These are phyloP conservation scores for Triplophysa tibetana DNA, from an alignment of 2,113 vertebrate genomes.

Conservation along the genomic window DNA sequence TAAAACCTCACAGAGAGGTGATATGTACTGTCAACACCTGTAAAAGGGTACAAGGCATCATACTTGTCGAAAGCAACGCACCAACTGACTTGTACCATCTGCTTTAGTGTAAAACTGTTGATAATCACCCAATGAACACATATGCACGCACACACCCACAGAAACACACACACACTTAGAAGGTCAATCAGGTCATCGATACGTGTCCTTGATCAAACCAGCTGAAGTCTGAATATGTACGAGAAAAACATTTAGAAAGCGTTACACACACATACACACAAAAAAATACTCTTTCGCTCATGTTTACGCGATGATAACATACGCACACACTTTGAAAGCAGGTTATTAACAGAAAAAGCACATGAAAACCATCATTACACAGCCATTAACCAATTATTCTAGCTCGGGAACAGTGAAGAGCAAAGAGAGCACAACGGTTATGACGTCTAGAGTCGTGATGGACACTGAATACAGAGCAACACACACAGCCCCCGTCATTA, in stretches of 20 bases:
- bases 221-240: too few relatives aligned
- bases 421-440: constrained; percentile 7
- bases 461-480: constrained; percentile 2
- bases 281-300: background rate
- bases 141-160: background rate
- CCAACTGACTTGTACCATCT: background rate
- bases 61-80: background rate
- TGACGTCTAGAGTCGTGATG: constrained; percentile 5
- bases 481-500: background rate
- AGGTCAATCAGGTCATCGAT: too few relatives aligned
- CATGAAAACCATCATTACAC: constrained; percentile 32
- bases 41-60: background rate
- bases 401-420: constrained; percentile 14
- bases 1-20: background rate
- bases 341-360: constrained; percentile 32
- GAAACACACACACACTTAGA: background rate
- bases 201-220: too few relatives aligned
- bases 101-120: background rate
- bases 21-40: background rate
- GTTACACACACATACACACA: too few relatives aligned
- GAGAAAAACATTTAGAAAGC: background rate
- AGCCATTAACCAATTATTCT: constrained; percentile 40
- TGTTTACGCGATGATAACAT: background rate
- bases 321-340: constrained; percentile 4
- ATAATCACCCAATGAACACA: background rate